Evolutionary conservation across 2,797 vertebrate species (phyloP).

Genomic region (Lagorchestes hirsutus): DNA sequence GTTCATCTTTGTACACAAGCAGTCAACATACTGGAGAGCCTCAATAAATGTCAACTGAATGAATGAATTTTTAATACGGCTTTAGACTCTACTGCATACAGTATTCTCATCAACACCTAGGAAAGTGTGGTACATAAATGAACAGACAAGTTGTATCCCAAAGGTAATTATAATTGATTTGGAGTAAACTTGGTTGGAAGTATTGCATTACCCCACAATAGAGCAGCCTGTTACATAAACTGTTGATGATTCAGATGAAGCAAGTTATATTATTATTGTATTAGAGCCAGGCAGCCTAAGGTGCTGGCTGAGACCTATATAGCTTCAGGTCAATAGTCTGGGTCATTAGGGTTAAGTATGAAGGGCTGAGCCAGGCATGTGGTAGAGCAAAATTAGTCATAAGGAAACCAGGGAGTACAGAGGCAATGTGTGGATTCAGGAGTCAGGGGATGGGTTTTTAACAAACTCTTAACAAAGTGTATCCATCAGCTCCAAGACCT

Average conservation of each 20-base stretch:
- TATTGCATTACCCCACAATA: neutral
- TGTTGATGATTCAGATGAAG: neutral
- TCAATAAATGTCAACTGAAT: neutral
- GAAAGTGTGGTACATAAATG: neutral
- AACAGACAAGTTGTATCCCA: neutral
- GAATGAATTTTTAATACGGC: neutral
- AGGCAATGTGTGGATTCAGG: neutral
- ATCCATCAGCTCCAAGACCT: neutral
- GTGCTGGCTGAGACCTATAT: neutral
- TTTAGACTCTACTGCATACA: neutral
- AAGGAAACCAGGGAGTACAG: neutral
- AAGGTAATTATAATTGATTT: neutral
- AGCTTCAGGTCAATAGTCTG: neutral
- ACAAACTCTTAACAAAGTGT: neutral
- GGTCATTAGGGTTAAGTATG: neutral
- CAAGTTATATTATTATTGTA: neutral
- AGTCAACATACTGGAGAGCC: neutral
- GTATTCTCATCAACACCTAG: neutral
- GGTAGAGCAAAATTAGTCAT: neutral
- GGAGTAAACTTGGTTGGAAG: neutral
- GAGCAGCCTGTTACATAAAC: neutral
- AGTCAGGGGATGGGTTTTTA: neutral
- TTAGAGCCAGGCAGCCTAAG: neutral
- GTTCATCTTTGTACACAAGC: neutral
- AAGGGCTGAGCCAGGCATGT: neutral